Evolutionary conservation across 2,113 vertebrate species (phyloP), one percentile per base, ranked within the genome.

Genomic region (Coreoperca whiteheadi): DNA sequence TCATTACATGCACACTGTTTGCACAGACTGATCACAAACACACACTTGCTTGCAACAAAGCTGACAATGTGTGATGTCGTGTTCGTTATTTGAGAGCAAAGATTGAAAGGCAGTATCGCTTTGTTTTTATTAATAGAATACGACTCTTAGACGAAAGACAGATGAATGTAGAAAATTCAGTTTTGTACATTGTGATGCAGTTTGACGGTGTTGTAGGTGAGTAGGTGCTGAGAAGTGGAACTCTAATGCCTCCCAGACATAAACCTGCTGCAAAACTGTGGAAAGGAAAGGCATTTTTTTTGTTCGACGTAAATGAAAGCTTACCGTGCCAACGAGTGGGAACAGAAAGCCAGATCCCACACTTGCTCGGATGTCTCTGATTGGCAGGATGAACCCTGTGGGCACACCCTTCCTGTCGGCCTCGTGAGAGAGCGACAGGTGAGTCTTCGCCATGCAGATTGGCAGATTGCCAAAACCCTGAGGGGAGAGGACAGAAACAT

Each of bases 371-470:
- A 99, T 93, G 85, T 99, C 98, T 8, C 98, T 94, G 89, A 99
- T 97, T n/a, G 98, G 99, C 91, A 99, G 87, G 64, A 97, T 8
- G 67, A 98, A 99, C 7, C 97, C 98, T 0, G 94, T 96, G 3
- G 99, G 99, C 2, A 97, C 98, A 1, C 99, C 99, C 92, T 99
- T 99, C 84, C 92, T 95, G 77, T 99, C 98, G 14, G 99, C 97
- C 87, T 99, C 96, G 11, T 99, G 99, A 86, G 98, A 99, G 57
- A 99, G 94, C 0, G 99, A 99, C 79, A 99, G 88, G 83, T 99
- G 99, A 57, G 98, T 99, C 93, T 99, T 99, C 15, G 99, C 99
- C 99, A 99, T 99, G 93, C 99, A 99, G 89, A 99, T 96, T 20
- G 99, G 99, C 74, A 99, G 95, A 79, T 94, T 96, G 74, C 95